phyloP scores from a whole-genome alignment of 2,113 vertebrate genomes.

The Halichoerus grypus region DNA sequence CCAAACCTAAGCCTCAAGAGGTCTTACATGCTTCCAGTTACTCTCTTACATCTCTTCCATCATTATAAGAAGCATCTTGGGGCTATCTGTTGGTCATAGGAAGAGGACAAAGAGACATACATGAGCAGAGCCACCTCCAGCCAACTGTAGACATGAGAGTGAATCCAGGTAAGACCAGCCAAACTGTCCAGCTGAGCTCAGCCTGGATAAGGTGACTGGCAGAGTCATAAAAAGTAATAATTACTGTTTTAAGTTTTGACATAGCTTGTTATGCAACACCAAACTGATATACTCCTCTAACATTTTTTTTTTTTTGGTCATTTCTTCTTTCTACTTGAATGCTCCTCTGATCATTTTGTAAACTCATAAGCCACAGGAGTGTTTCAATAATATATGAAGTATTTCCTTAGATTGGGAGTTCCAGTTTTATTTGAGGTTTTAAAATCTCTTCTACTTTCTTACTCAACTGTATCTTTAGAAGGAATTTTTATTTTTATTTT shows the following conservation, averaged over 20 bases:
- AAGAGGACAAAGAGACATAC: background rate
- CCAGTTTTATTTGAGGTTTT: background rate
- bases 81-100: background rate
- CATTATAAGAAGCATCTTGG: background rate
- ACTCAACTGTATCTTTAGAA: background rate
- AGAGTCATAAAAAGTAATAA: slow-evolving; percentile 35
- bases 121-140: background rate
- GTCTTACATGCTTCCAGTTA: background rate
- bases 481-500: too few relatives aligned
- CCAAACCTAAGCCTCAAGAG: background rate
- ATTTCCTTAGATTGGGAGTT: background rate
- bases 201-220: background rate
- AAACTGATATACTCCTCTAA: background rate
- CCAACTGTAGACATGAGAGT: background rate
- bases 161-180: background rate
- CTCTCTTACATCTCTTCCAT: background rate
- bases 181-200: background rate
- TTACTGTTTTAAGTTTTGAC: background rate
- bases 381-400: background rate
- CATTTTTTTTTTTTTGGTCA: background rate
- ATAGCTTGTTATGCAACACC: background rate
- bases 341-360: background rate
- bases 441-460: background rate
- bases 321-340: slow-evolving; percentile 6
- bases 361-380: background rate